Evolutionary conservation across 2,113 vertebrate species (phyloP).

Genomic region (Tachysurus vachellii): DNA sequence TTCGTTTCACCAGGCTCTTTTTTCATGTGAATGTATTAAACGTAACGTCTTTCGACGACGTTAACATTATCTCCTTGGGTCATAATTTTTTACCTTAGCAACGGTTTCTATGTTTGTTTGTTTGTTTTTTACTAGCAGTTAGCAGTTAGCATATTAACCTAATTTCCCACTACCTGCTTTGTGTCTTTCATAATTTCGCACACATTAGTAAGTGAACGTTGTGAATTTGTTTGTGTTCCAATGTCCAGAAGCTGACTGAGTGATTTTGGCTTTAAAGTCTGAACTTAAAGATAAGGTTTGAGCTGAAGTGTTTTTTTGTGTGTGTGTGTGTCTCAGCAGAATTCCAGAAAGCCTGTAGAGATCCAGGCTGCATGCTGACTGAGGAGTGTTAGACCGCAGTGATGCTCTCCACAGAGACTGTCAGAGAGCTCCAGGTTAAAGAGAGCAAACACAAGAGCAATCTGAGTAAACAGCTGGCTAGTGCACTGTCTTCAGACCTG

Average conservation of each 20-base stretch:
- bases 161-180: neutral
- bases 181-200: neutral
- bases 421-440: constrained; percentile 51
- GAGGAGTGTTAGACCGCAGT: neutral
- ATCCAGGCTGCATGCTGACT: constrained; percentile 20
- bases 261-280: neutral
- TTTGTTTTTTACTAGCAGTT: too few species aligned
- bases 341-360: neutral
- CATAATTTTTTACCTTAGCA: constrained; percentile 1
- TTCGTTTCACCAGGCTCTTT: too few species aligned
- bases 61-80: neutral
- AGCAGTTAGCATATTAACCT: neutral
- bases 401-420: constrained; percentile 48
- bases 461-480: constrained; percentile 48
- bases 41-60: neutral
- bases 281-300: too few species aligned
- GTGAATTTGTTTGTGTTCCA: neutral
- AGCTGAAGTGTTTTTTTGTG: too few species aligned
- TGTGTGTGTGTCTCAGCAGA: constrained; percentile 5
- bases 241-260: neutral
- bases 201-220: neutral
- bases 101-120: constrained; percentile 4
- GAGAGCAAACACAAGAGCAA: constrained; percentile 47
- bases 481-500: constrained; percentile 52
- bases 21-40: neutral